These are phyloP conservation scores for Triplophysa tibetana DNA, from an alignment of 2,113 vertebrate species.

Conservation along the genomic window DNA sequence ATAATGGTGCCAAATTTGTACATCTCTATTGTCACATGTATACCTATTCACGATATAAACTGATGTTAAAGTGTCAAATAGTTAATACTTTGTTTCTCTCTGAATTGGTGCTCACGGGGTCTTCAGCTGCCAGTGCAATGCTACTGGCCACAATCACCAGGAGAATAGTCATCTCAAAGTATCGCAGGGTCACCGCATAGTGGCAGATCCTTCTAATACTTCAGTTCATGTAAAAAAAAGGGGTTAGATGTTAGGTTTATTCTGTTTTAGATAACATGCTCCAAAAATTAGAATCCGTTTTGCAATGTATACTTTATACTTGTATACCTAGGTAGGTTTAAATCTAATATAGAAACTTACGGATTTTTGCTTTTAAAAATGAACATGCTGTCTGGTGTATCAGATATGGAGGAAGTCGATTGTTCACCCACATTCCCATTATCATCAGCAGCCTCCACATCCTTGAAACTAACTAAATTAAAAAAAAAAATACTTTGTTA, in stretches of 20 bases:
- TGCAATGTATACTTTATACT: no score
- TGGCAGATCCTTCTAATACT: slow-evolving; percentile 94
- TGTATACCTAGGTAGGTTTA: not conserved
- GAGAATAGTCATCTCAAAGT: slow-evolving; percentile 98
- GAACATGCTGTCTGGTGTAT: slow-evolving; percentile 95
- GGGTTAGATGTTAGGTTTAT: not conserved
- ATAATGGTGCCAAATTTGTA: not conserved
- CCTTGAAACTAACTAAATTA: slow-evolving; percentile 73
- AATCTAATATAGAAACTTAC: slow-evolving; percentile 71
- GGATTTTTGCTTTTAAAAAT: slow-evolving; percentile 97
- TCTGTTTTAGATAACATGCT: not conserved
- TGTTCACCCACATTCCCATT: slow-evolving; percentile 72
- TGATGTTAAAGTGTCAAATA: not conserved
- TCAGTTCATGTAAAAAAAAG: slow-evolving; percentile 14
- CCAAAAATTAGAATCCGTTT: not conserved
- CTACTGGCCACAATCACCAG: slow-evolving; percentile 98
- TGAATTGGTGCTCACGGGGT: slow-evolving; percentile 92
- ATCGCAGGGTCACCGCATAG: slow-evolving; percentile 92
- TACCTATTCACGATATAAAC: not conserved
- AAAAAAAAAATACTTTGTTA: not conserved
- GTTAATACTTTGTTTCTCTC: slow-evolving; percentile 92
- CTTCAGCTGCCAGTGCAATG: slow-evolving; percentile 93
- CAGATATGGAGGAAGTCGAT: slow-evolving; percentile 75
- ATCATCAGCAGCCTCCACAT: slow-evolving; percentile 68
- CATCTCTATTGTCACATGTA: no score